Base-by-base conservation (phyloP, 2,888 invertebrate species). In the Brassicogethes aeneus region DNA sequence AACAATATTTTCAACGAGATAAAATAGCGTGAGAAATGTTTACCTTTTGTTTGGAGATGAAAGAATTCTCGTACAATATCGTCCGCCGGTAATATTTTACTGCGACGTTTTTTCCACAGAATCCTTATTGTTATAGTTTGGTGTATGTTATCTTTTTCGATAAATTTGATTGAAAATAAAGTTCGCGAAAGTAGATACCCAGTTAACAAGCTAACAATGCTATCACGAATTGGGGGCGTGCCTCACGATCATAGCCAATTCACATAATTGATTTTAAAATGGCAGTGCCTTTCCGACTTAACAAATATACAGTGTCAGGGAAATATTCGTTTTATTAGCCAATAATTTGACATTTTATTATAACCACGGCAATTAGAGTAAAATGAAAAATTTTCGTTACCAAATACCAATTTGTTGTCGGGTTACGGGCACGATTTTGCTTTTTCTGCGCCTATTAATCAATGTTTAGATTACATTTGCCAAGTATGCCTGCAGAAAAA, bases 251-350 rank as follows among this genome's bases (percentile, higher is more conserved):
- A 57, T 52, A 52, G 44, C 55, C 50, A 52, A 54, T 55, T 51
- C 56, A 50, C 45, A 52, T 57, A 60, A 60, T 58, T 58, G 59
- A 59, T 59, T 57, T 55, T 52, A 53, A 57, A 59, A 60, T 54
- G 54, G 46, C 45, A 48, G 39, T 31, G 45, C 42, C 46, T 44
- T 46, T 43, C 16, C 23, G 42, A 39, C 43, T 33, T 38, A 29
- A 14, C 30, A 23, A 7, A 38, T 34, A 15, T 41, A 37, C 17
- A 15, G 34, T 17, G 34, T 17, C 33, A 42, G 14, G 34, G 15
- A 29, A 29, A 36, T 36, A 36, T 43, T 37, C 35, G 37, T 43
- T 37, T 40, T 29, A 37, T 34, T 34, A 40, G 37, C 30, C 36
- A 37, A 40, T 32, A 40, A 14, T 40, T 40, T 34, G 40, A 37